Conservation (phyloP, 2,888 invertebrate species). For the Eilema griseolum region DNA sequence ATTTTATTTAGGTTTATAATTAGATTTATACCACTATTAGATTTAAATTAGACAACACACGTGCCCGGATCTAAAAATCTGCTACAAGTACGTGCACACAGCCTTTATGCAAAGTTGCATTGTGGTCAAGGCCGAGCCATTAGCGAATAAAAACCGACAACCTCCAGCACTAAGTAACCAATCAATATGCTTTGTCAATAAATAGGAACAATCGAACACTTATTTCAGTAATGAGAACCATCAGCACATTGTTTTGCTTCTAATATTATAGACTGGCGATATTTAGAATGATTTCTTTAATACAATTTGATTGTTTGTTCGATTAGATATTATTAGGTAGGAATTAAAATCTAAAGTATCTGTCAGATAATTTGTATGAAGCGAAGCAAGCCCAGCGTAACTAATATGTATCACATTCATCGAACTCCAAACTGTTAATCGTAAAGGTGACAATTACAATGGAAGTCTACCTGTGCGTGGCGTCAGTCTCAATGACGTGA, state of each 20-base stretch:
- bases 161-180: constrained; percentile 43
- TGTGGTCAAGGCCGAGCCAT: constrained; percentile 58
- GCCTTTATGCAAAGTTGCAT: constrained; percentile 44
- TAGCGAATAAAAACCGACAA: constrained; percentile 54
- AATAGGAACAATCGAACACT: constrained; percentile 47
- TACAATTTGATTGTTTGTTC: not conserved
- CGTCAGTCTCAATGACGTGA: constrained; percentile 1
- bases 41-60: not conserved
- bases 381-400: not conserved
- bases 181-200: constrained; percentile 51
- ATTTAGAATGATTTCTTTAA: not conserved
- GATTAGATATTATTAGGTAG: not conserved
- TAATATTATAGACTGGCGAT: not conserved
- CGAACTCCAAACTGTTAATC: constrained; percentile 18
- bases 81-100: constrained; percentile 20
- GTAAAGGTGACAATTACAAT: constrained; percentile 15
- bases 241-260: not conserved
- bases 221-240: constrained; percentile 20
- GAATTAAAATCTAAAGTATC: not conserved
- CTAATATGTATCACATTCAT: not conserved
- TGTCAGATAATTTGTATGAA: not conserved
- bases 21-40: too few species aligned
- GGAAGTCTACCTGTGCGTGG: constrained; percentile 22
- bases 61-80: constrained; percentile 20
- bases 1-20: too few species aligned